Evolutionary conservation across 2,797 vertebrate species (phyloP), one percentile per base, ranked within the genome.

Genomic region (Botia almorhae): DNA sequence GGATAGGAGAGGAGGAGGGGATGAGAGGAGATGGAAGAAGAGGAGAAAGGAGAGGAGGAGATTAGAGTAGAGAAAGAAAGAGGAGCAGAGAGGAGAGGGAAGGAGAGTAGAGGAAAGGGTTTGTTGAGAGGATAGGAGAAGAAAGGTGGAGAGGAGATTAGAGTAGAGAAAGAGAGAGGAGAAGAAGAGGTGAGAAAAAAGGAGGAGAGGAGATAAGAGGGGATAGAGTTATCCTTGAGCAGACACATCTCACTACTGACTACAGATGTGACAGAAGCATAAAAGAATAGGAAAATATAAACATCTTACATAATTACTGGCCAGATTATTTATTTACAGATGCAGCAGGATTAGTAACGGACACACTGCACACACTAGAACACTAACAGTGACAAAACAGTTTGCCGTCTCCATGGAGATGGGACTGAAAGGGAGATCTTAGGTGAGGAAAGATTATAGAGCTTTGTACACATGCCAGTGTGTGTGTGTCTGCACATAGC

Each of bases 371-470:
- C 60, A 33, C 2, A 65, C 33, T 48, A 64, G 58, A 80, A 69
- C 67, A 70, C 55, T 50, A 77, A 64, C 29, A 72, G 65, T 60
- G 64, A 60, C 68, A 58, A 76, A 80, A 39, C 65, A 75, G 69
- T 78, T 65, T 73, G 39, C 53, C 0, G 64, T 82, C 64, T 58
- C 81, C 76, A 64, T 61, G 77, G 82, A 69, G 65, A 80, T 53
- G 3, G 19, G 33, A 53, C 64, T 80, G 67, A 80, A 78, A 71
- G 50, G 48, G 12, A 69, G 76, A 58, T 82, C 55, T 69, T 63
- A 78, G 81, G 75, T 78, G 76, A 74, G 61, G 13, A 73, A 61
- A 78, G 69, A 82, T 82, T 68, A 78, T 53, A 74, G 64, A 82
- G 81, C 81, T 78, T 78, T 78, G 51, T 26, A 74, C 43, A 46